Conservation (phyloP, 2,797 vertebrate genomes). For the Ciconia nigra region DNA sequence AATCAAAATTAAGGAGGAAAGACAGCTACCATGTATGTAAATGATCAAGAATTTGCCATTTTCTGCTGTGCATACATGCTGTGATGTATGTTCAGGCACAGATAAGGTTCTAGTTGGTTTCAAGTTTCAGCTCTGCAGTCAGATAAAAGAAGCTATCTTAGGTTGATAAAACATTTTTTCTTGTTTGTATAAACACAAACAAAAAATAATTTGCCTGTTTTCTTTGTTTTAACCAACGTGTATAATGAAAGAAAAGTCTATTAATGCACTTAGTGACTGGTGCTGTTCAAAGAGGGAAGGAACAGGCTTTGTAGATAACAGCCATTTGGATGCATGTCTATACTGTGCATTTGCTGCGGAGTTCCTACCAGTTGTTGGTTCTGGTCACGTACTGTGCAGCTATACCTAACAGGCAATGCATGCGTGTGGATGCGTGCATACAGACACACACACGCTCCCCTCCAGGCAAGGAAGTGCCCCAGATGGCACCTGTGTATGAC, state of each 20-base stretch:
- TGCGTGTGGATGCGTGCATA: accelerated
- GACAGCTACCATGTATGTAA: not conserved
- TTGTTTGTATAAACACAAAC: not conserved
- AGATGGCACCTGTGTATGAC: not conserved
- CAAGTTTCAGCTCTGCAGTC: not conserved
- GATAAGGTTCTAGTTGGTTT: not conserved
- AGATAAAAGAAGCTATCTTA: not conserved
- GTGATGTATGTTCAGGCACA: not conserved
- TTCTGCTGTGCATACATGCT: not conserved
- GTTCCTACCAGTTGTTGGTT: not conserved
- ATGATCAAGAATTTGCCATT: not conserved
- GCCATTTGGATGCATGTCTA: accelerated
- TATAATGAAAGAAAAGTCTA: not conserved
- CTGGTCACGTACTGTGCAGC: not conserved
- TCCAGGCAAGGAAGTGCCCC: not conserved
- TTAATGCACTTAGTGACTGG: not conserved
- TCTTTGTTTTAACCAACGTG: accelerated
- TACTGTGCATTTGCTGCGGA: not conserved
- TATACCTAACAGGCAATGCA: not conserved
- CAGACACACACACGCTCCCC: not conserved
- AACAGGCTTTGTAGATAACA: not conserved
- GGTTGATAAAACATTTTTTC: not conserved
- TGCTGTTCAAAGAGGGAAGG: not conserved
- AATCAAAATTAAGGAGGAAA: not conserved
- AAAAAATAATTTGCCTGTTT: not conserved